phyloP scores from a whole-genome alignment of 64 coral and sea anemone species.

The Dendrophyllia cribrosa region DNA sequence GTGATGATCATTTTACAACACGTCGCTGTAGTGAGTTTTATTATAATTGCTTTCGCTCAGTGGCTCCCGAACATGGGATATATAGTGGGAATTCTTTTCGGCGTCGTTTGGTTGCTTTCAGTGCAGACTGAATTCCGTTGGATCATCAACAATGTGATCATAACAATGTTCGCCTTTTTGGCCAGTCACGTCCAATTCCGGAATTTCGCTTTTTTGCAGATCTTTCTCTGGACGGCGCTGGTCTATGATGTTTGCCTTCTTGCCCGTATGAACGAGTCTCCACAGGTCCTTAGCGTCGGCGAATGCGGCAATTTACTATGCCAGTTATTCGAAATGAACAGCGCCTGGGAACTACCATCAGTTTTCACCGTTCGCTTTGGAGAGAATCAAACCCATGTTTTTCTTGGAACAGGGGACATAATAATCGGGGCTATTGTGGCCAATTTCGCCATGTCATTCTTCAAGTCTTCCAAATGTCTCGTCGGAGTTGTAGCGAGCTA shows the following conservation, averaged over 20 bases:
- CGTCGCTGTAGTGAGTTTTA: slow-evolving; percentile 77
- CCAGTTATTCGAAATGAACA: slow-evolving; percentile 94
- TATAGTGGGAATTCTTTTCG: slow-evolving; percentile 57
- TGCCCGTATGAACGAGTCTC: slow-evolving; percentile 75
- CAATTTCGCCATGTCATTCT: slow-evolving; percentile 95
- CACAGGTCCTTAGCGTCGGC: slow-evolving; percentile 80
- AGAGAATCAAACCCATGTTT: slow-evolving; percentile 79
- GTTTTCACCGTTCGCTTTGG: slow-evolving; percentile 94
- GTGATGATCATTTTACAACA: slow-evolving; percentile 84
- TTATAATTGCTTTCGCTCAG: slow-evolving; percentile 79
- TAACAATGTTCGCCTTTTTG: slow-evolving; percentile 90
- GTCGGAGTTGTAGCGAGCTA: slow-evolving; percentile 84
- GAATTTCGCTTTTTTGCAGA: slow-evolving; percentile 97
- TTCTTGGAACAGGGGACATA: slow-evolving; percentile 95
- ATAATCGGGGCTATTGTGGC: slow-evolving; percentile 91
- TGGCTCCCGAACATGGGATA: slow-evolving; percentile 85
- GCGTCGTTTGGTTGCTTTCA: slow-evolving; percentile 69
- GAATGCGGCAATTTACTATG: slow-evolving; percentile 92
- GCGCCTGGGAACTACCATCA: slow-evolving; percentile 87
- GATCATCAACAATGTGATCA: slow-evolving; percentile 91
- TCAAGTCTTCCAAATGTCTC: slow-evolving; percentile 92
- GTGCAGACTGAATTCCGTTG: slow-evolving; percentile 82
- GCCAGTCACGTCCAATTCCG: slow-evolving; percentile 91
- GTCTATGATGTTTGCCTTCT: slow-evolving; percentile 92
- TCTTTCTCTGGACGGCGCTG: slow-evolving; percentile 96